Conservation (phyloP, 2,888 invertebrate genomes). For the Scelioninae gen. 2 region DNA sequence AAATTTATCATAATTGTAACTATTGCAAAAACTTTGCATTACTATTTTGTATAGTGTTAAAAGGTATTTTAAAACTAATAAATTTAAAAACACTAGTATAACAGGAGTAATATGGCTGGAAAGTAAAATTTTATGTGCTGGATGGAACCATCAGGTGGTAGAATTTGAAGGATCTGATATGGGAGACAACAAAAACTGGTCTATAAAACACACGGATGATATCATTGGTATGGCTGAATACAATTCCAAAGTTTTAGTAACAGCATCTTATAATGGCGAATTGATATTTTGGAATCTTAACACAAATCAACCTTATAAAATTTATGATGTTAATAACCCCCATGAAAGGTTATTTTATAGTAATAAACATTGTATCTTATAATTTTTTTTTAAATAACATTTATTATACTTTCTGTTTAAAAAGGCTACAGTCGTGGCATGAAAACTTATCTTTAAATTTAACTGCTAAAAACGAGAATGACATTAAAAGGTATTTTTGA, state of each 20-base stretch:
- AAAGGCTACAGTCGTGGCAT: neutral
- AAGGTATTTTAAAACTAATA: too few species aligned
- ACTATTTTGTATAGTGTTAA: too few species aligned
- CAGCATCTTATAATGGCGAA: constrained; percentile 87
- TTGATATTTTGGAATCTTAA: constrained; percentile 88
- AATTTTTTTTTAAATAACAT: too few species aligned
- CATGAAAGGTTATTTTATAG: constrained; percentile 65
- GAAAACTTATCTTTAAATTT: neutral
- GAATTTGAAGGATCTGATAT: constrained; percentile 80
- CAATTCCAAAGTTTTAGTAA: constrained; percentile 81
- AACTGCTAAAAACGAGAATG: neutral
- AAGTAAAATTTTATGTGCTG: constrained; percentile 83
- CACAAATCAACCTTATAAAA: constrained; percentile 84
- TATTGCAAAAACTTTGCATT: too few species aligned
- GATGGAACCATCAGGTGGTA: constrained; percentile 86
- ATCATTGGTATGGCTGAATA: constrained; percentile 81
- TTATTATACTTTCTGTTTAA: neutral
- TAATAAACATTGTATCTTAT: too few species aligned
- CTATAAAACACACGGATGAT: constrained; percentile 83
- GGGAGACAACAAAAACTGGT: constrained; percentile 83
- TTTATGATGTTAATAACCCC: constrained; percentile 73
- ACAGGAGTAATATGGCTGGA: constrained; percentile 77
- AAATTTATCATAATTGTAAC: too few species aligned
- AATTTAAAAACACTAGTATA: constrained; percentile 74
- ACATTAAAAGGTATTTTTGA: neutral